Conservation (phyloP, 92 coral and sea anemone genomes). For the Blastomussa wellsi region DNA sequence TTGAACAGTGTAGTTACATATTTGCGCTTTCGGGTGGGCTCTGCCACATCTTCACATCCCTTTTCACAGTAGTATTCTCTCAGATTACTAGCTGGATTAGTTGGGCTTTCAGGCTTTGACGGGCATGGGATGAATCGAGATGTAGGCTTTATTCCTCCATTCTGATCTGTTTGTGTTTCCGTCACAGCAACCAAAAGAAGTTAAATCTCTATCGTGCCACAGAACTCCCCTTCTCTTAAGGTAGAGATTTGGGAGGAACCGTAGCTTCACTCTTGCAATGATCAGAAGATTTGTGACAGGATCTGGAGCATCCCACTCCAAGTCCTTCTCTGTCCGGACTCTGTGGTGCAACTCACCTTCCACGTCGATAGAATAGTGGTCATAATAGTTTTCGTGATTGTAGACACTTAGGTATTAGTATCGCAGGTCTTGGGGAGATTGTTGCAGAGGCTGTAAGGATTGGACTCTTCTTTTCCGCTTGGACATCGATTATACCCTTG, state of each 20-base stretch:
- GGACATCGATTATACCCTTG: constrained; percentile 57
- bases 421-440: constrained; percentile 60
- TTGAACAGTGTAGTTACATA: no score
- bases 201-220: constrained; percentile 4
- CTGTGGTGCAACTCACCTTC: constrained; percentile 42
- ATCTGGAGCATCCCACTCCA: constrained; percentile 67
- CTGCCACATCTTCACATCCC: constrained; percentile 47
- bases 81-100: constrained; percentile 34
- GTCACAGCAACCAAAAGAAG: constrained; percentile 41
- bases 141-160: constrained; percentile 47
- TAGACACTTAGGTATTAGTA: constrained; percentile 32
- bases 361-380: constrained; percentile 69
- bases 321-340: constrained; percentile 1
- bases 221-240: background rate
- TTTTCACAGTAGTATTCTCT: constrained; percentile 73
- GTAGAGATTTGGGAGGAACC: constrained; percentile 17
- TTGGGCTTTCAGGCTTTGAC: constrained; percentile 35
- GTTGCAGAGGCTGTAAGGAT: constrained; percentile 63
- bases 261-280: constrained; percentile 50
- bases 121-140: constrained; percentile 57
- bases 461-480: constrained; percentile 34
- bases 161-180: constrained; percentile 50
- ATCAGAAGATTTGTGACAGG: constrained; percentile 59
- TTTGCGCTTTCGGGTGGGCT: constrained; percentile 6
- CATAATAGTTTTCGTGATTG: constrained; percentile 17